Percentiles rank a stretch among this genome's conserved stretches.
These are phyloP conservation scores for Molothrus ater DNA, from an alignment of 2,797 vertebrate species.

Conservation along the genomic window DNA sequence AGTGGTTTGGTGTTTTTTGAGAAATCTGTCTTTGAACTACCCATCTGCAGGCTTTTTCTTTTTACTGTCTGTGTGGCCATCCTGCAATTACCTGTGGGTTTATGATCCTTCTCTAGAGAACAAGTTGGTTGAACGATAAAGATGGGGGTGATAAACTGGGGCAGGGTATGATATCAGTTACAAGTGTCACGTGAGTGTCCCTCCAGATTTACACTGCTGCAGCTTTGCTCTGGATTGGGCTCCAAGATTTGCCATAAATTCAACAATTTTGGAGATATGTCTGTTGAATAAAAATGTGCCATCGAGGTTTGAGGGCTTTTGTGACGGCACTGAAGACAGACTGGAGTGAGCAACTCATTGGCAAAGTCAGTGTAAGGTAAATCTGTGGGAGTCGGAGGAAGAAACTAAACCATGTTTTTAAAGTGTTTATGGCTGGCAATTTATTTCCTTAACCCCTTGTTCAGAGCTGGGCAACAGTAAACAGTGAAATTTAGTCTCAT, in stretches of 20 bases:
- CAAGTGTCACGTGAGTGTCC: background rate
- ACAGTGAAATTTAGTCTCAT: background rate
- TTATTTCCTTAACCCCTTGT: slow-evolving; percentile 32
- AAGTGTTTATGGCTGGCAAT: slow-evolving; percentile 16
- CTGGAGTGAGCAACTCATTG: background rate
- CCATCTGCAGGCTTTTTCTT: slow-evolving; percentile 59
- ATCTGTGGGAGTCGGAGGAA: slow-evolving; percentile 5
- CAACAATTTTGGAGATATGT: background rate
- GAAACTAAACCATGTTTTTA: slow-evolving; percentile 7
- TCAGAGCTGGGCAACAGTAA: background rate
- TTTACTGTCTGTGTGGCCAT: slow-evolving; percentile 67
- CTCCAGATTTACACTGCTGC: background rate
- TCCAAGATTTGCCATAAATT: background rate
- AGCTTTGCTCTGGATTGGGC: background rate
- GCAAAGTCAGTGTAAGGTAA: background rate
- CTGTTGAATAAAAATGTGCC: background rate
- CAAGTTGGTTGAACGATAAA: slow-evolving; percentile 29
- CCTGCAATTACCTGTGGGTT: slow-evolving; percentile 65
- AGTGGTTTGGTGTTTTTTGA: slow-evolving; percentile 40
- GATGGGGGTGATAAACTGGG: slow-evolving; percentile 49
- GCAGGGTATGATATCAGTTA: slow-evolving; percentile 43
- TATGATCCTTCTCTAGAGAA: slow-evolving; percentile 56
- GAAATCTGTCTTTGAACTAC: slow-evolving; percentile 62
- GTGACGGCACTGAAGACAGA: background rate
- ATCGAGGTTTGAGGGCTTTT: background rate